These are phyloP conservation scores for Gryllus longicercus DNA, from an alignment of 2,888 invertebrate genomes.

Conservation along the genomic window DNA sequence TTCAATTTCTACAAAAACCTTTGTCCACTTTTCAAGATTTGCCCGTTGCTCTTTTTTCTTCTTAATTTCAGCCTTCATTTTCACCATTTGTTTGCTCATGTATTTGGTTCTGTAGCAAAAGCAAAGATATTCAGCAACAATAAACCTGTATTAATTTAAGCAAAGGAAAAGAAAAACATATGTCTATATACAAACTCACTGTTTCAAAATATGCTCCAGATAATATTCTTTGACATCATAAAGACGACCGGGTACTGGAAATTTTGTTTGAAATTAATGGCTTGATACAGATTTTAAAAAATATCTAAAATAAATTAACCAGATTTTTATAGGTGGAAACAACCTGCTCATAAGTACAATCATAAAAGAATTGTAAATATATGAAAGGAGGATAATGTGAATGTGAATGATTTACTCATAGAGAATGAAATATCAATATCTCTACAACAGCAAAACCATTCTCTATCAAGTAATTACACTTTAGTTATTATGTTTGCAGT, in stretches of 20 bases:
- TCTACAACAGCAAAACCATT: no score
- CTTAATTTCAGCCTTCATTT: constrained; percentile 43
- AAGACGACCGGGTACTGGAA: constrained; percentile 67
- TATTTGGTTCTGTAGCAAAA: constrained; percentile 39
- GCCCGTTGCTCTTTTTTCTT: constrained; percentile 46
- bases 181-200: constrained; percentile 31
- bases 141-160: neutral
- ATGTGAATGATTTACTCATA: no score
- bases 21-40: constrained; percentile 48
- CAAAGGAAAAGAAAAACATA: neutral
- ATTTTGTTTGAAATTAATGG: neutral
- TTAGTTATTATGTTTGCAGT: no score
- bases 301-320: no score
- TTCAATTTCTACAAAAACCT: constrained; percentile 26
- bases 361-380: no score
- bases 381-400: no score
- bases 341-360: no score
- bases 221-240: constrained; percentile 72
- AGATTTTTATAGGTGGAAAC: no score
- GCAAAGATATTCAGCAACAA: neutral
- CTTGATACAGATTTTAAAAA: neutral
- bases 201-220: constrained; percentile 73
- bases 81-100: constrained; percentile 40
- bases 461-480: no score
- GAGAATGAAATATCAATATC: no score